Percentiles rank a stretch among this genome's conserved stretches.
phyloP scores from a whole-genome alignment of 2,888 invertebrate genomes.

The Octodonta nipae region DNA sequence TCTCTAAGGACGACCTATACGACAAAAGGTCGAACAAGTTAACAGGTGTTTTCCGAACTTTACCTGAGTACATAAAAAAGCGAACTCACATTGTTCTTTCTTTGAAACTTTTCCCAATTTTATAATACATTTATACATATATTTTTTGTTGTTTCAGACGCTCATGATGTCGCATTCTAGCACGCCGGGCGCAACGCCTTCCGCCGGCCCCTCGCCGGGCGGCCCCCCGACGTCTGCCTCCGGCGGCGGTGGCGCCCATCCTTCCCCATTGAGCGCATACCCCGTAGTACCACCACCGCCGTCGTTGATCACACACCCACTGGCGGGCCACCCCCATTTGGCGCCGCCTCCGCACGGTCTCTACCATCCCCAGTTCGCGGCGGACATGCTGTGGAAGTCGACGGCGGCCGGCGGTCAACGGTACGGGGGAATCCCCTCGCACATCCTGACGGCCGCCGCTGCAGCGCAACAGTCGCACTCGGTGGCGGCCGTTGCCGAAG shows the following conservation, averaged over 20 bases:
- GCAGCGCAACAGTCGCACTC: slow-evolving; percentile 8
- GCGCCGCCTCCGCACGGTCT: slow-evolving; percentile 21
- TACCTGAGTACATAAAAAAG: too few species aligned
- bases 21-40: too few species aligned
- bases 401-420: slow-evolving; percentile 4
- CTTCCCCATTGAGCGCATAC: slow-evolving; percentile 20
- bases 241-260: slow-evolving; percentile 17
- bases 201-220: slow-evolving; percentile 20
- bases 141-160: slow-evolving; percentile 40
- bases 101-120: too few species aligned
- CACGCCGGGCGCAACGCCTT: slow-evolving; percentile 24
- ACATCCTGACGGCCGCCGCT: slow-evolving; percentile 25
- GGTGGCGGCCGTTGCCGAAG: slow-evolving; percentile 26
- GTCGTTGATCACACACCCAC: slow-evolving; percentile 28
- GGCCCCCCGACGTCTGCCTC: slow-evolving; percentile 16
- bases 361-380: slow-evolving; percentile 28
- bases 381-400: slow-evolving; percentile 47
- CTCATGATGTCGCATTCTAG: slow-evolving; percentile 45
- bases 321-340: slow-evolving; percentile 26
- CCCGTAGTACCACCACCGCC: slow-evolving; percentile 31
- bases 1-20: too few species aligned
- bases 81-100: too few species aligned
- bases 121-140: too few species aligned
- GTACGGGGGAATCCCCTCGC: slow-evolving; percentile 11
- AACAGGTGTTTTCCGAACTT: too few species aligned